Evolutionary conservation across 1,140 invertebrate genomes (phyloP), one percentile per base, ranked within the genome.

Genomic region (Aphidius ervi): DNA sequence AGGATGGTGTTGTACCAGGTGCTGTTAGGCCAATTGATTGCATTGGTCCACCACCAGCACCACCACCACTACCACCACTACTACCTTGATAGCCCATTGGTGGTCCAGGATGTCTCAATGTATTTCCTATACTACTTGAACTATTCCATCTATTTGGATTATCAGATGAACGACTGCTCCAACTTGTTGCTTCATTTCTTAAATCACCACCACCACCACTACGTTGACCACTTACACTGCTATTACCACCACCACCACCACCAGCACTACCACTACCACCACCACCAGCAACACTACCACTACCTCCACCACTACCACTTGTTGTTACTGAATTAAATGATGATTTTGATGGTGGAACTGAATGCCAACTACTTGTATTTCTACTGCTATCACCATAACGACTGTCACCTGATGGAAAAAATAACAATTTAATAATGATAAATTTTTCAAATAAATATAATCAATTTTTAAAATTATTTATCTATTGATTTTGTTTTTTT

Each of bases 121-220:
- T 74, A 56, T 71, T 78, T 67, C 70, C 71, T 67, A 77, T 73
- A 55, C 71, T 79, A 55, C 75, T 76, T 5, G 78, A 77, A 61
- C 76, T 78, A 61, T 73, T 76, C 77, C 78, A 80, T 73, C 77
- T 77, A 56, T 76, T 77, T 0, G 76, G 73, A 39, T 68, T 74
- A 20, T 80, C 77, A 0, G 77, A 79, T 1, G 75, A 74, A 56
- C 77, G 71, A 46, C 71, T 73, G 57, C 74, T 79, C 78, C 78
- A 79, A 48, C 69, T 71, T 1, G 76, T 74, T 46, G 73, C 70
- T 49, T 80, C 77, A 43, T 72, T 75, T 16, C 78, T 73, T 9
- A 70, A 74, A 68, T 79, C 72, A 5, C 75, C 73, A 5, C 56
- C 43, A 39, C 52, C 52, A 31, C 23, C 23, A 31, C 23, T 31